Conservation (phyloP, 2,888 invertebrate species). For the Drosophila rellima region DNA sequence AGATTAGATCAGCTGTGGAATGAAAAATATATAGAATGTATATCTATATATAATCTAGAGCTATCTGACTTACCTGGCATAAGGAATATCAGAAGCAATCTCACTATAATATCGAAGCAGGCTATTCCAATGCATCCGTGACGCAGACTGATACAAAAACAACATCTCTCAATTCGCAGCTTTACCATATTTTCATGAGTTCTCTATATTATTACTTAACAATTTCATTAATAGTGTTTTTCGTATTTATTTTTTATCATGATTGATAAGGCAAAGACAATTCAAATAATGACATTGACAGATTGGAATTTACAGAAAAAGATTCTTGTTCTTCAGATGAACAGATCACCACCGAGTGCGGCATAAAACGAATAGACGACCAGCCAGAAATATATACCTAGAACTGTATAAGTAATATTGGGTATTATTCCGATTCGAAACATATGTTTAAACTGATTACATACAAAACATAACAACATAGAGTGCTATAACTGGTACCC, state of each 20-base stretch:
- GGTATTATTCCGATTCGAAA: neutral
- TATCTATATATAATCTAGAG: neutral
- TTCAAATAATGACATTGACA: conserved; percentile 18
- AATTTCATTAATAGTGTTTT: conserved; percentile 12
- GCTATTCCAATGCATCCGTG: conserved; percentile 38
- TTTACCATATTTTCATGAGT: conserved; percentile 12
- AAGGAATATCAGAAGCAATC: conserved; percentile 7
- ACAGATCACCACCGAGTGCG: conserved; percentile 65
- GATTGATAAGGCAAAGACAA: conserved; percentile 38
- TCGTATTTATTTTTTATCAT: conserved; percentile 24
- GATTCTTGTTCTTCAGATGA: conserved; percentile 41
- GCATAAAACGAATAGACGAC: conserved; percentile 74
- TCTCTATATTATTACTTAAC: neutral
- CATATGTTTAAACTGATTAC: neutral
- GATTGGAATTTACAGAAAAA: conserved; percentile 37
- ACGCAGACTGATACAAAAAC: conserved; percentile 38
- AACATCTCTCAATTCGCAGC: conserved; percentile 24
- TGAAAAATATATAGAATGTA: neutral
- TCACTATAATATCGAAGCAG: conserved; percentile 26
- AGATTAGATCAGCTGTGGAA: conserved; percentile 4
- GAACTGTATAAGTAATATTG: conserved; percentile 21
- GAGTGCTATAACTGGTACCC: conserved; percentile 12
- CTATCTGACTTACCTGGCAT: conserved; percentile 1
- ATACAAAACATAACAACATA: conserved; percentile 49
- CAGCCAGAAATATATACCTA: conserved; percentile 58